Evolutionary conservation across 2,797 vertebrate species (phyloP), one percentile per base, ranked within the genome.

Genomic region (Eospalax fontanierii): DNA sequence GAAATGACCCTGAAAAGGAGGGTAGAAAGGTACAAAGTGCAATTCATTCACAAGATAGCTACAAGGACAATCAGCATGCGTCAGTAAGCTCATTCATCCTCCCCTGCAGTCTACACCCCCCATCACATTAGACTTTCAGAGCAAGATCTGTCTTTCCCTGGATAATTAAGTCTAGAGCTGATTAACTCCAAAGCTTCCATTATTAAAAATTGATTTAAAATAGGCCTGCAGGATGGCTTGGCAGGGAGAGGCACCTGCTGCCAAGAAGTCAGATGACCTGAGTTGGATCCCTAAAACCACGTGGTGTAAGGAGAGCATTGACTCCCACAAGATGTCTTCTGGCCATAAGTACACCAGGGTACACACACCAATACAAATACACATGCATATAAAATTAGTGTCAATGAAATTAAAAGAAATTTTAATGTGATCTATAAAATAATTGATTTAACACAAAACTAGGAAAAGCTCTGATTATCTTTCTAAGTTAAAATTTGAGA

Each of bases 141-240:
- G 68, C 50, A 94, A 95, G 46, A 46, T 71, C 35, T 59, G 10
- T 57, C 22, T 38, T 84, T 71, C 76, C 16, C 35, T 66, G 73
- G 35, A 40, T 91, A 75, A 89, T 59, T 87, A 91, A 95, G 80
- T 18, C 35, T 89, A 83, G 18, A 80, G 14, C 16, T 95, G 59
- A 95, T 85, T 83, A 94, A 95, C n/a, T 33, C 68, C 21, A 75
- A 89, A 80, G 28, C 19, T 87, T 93, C 79, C 15, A 70, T 76
- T 35, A 28, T 30, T 90, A 84, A 92, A 70, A 93, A 81, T 4
- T 68, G 54, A 93, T 87, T 95, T 76, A 87, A 84, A 38, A 50
- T 66, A 59, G 86, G 9, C 10, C 68, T 86, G 18, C 16, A 71
- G 50, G n/a, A 57, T 57, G 24, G 24, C 7, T 86, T 19, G 40